These are phyloP conservation scores for Phalacrocorax pelagicus DNA, from an alignment of 2,113 vertebrate species.

Conservation along the genomic window DNA sequence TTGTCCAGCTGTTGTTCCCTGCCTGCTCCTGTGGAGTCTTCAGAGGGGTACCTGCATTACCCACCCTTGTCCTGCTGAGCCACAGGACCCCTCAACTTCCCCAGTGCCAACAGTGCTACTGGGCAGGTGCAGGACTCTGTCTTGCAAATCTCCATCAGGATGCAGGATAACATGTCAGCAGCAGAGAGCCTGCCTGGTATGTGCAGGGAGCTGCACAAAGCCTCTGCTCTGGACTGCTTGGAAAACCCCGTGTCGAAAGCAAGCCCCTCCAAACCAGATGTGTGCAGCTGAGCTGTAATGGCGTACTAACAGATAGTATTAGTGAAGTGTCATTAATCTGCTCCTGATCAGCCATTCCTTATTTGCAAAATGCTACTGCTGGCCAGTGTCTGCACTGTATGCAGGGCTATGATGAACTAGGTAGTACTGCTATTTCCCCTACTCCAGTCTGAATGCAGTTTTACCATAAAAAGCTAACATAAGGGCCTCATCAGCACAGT, in stretches of 20 bases:
- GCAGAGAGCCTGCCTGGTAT: neutral
- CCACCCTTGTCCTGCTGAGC: neutral
- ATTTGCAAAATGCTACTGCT: neutral
- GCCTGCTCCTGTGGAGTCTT: neutral
- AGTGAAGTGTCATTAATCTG: neutral
- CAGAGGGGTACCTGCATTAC: neutral
- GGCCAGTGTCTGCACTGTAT: neutral
- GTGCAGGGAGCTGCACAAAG: neutral
- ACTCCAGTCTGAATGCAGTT: too few relatives aligned
- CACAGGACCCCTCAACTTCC: neutral
- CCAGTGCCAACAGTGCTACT: too few relatives aligned
- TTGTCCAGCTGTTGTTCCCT: neutral
- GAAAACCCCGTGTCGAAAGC: fast-evolving
- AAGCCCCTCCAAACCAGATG: neutral
- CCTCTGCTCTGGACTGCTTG: neutral
- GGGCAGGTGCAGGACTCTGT: neutral
- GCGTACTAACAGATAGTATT: too few relatives aligned
- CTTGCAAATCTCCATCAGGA: neutral
- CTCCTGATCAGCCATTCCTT: neutral
- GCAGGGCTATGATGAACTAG: neutral
- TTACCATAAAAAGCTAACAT: neutral
- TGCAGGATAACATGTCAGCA: fast-evolving
- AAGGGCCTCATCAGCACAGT: neutral
- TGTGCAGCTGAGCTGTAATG: neutral
- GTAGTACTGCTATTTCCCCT: neutral